Evolutionary conservation across 2,888 invertebrate species (phyloP).

Genomic region (Euplagia quadripunctaria): DNA sequence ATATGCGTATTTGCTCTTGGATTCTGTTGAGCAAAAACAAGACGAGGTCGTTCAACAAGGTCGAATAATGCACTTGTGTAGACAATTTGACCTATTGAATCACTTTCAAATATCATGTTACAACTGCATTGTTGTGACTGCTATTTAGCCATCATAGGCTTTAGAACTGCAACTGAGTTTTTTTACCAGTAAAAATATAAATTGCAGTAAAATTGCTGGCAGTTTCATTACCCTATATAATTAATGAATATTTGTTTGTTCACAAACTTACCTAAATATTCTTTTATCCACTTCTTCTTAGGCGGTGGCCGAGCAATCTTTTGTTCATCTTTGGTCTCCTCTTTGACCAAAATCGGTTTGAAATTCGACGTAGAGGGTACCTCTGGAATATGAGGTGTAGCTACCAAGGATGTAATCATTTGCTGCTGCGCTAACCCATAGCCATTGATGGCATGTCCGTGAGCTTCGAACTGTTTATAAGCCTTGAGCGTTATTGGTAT

Average conservation of each 20-base stretch:
- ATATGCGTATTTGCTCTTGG: constrained; percentile 61
- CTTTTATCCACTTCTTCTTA: constrained; percentile 92
- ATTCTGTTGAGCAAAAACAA: constrained; percentile 66
- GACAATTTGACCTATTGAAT: constrained; percentile 48
- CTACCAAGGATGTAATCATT: constrained; percentile 61
- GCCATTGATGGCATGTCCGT: constrained; percentile 63
- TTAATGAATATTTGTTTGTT: constrained; percentile 4
- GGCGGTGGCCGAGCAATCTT: constrained; percentile 86
- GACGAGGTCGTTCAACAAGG: constrained; percentile 68
- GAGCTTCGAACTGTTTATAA: constrained; percentile 70
- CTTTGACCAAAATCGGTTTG: constrained; percentile 61
- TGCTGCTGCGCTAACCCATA: constrained; percentile 69
- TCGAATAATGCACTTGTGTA: constrained; percentile 59
- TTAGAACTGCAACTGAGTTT: background rate
- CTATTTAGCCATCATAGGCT: constrained; percentile 6
- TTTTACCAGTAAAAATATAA: background rate
- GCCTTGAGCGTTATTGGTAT: constrained; percentile 77
- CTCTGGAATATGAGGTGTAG: constrained; percentile 61
- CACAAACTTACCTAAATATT: constrained; percentile 87
- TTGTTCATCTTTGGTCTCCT: constrained; percentile 63
- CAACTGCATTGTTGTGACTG: constrained; percentile 2
- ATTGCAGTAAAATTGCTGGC: background rate
- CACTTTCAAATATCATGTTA: constrained; percentile 42
- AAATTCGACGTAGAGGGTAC: constrained; percentile 63
- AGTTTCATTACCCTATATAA: background rate